phyloP scores from a whole-genome alignment of 2,888 invertebrate species.

The Augochlorella aurata region DNA sequence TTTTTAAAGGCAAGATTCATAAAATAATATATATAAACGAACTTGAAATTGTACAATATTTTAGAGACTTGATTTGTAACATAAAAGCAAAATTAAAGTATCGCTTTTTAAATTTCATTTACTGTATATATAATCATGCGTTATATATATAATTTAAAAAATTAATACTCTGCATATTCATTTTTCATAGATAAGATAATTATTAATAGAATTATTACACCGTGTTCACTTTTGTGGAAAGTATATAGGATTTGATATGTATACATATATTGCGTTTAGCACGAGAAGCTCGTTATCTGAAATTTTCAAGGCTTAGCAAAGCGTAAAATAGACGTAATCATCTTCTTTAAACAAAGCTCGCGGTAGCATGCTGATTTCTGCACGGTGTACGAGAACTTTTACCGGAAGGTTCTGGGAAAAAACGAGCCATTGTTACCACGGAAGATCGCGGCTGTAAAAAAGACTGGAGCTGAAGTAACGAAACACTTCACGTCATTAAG shows the following conservation, averaged over 20 bases:
- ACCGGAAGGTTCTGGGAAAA: constrained; percentile 74
- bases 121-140: too few species aligned
- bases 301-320: background rate
- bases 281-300: background rate
- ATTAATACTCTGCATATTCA: background rate
- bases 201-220: background rate
- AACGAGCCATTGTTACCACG: constrained; percentile 67
- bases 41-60: too few species aligned
- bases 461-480: constrained; percentile 61
- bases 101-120: too few species aligned
- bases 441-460: constrained; percentile 47
- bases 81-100: too few species aligned
- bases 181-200: background rate
- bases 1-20: too few species aligned
- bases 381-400: constrained; percentile 64
- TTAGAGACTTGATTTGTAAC: too few species aligned
- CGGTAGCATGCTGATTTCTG: constrained; percentile 35
- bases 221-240: background rate
- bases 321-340: background rate
- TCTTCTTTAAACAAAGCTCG: constrained; percentile 20
- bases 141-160: background rate
- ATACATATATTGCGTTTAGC: too few species aligned
- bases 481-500: constrained; percentile 74
- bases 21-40: too few species aligned
- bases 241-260: background rate